Evolutionary conservation across 2,797 vertebrate species (phyloP).

Genomic region (Craterocephalus amniculus): DNA sequence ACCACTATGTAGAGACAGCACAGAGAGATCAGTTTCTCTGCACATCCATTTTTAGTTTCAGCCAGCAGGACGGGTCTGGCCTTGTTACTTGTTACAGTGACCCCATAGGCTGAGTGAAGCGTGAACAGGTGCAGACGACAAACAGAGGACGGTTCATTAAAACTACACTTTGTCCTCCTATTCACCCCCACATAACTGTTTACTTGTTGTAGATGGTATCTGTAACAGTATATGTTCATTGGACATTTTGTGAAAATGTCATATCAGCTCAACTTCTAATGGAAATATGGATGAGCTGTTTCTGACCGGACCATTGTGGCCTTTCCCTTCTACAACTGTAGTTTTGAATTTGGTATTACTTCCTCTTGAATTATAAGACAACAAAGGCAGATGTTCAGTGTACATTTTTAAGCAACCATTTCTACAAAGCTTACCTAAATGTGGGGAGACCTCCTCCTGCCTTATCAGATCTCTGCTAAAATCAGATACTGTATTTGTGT

Average conservation of each 20-base stretch:
- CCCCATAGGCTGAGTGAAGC: conserved; percentile 35
- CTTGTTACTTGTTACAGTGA: conserved; percentile 46
- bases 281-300: conserved; percentile 40
- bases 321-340: not conserved
- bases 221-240: not conserved
- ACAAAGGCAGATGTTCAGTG: not conserved
- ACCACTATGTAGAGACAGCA: conserved; percentile 11
- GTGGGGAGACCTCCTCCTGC: conserved; percentile 14
- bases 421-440: conserved; percentile 10
- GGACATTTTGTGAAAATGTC: conserved; percentile 1
- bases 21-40: conserved; percentile 59
- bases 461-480: conserved; percentile 37
- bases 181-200: not conserved
- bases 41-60: conserved; percentile 76
- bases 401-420: conserved; percentile 10
- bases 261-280: conserved; percentile 28
- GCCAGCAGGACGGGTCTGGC: conserved; percentile 37
- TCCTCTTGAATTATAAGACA: not conserved
- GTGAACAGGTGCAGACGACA: conserved; percentile 54
- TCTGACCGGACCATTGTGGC: no score
- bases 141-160: conserved; percentile 4
- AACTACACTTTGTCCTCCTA: not conserved
- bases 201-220: not conserved
- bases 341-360: not conserved
- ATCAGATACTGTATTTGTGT: conserved; percentile 12